These are phyloP conservation scores for Amphipoea lucens DNA, from an alignment of 2,888 invertebrate species.

Conservation along the genomic window DNA sequence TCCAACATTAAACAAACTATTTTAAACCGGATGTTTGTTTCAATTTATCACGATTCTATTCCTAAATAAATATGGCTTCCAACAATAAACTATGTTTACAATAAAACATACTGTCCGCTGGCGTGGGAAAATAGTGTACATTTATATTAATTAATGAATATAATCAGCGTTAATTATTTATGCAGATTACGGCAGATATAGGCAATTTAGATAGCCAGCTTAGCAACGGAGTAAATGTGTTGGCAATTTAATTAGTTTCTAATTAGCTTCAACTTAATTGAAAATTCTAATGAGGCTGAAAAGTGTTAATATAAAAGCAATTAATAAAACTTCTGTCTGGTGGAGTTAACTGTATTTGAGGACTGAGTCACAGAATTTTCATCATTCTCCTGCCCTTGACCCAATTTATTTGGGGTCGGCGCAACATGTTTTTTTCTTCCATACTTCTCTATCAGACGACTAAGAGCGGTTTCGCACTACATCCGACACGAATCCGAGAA, in stretches of 20 bases:
- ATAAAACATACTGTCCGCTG: conserved; percentile 18
- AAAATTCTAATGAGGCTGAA: conserved; percentile 38
- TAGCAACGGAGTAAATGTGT: conserved; percentile 37
- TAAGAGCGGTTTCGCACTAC: too few species aligned
- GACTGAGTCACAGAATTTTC: neutral
- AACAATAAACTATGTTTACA: conserved; percentile 17
- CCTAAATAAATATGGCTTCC: conserved; percentile 12
- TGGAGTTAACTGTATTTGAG: conserved; percentile 10
- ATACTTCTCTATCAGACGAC: neutral
- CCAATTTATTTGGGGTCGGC: neutral
- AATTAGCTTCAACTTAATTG: conserved; percentile 47
- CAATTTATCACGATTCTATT: neutral
- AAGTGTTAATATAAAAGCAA: conserved; percentile 22
- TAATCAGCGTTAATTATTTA: conserved; percentile 50
- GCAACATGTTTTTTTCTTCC: neutral
- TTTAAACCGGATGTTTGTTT: neutral
- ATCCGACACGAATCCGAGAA: too few species aligned
- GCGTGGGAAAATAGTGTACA: conserved; percentile 45
- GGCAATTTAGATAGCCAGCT: conserved; percentile 54
- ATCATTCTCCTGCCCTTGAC: neutral
- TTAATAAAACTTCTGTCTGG: conserved; percentile 29
- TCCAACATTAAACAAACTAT: neutral
- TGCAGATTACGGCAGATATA: conserved; percentile 43
- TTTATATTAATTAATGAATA: conserved; percentile 49
- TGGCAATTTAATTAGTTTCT: conserved; percentile 46